Evolutionary conservation across 2,113 vertebrate genomes (phyloP), one percentile per base, ranked within the genome.

Genomic region (Coptodon bakossiorum): DNA sequence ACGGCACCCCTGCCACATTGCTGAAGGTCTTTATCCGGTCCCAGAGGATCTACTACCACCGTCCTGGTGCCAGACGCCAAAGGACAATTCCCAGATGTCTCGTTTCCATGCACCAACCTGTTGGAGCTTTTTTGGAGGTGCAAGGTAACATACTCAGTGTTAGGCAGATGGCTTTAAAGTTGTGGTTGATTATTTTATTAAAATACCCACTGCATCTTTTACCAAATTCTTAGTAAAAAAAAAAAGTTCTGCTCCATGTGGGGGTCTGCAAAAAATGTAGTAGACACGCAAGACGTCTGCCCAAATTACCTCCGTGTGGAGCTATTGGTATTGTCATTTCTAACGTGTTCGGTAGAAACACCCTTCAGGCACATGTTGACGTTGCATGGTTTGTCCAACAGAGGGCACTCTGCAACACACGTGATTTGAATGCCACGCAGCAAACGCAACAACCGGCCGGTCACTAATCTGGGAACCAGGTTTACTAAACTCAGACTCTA

Each of bases 191-290:
- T 27, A 9, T 45, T 10, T 6, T 73, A 73, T 27, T 73, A 29
- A 73, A 29, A 48, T 76, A 19, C 2, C 71, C 24, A 11, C 24
- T 76, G 24, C 9, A 48, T 29, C 24, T 48, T 48, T 19, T 48
- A 27, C 43, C 40, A 29, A 7, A 76, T 48, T 45, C 22, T 27
- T 48, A 73, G 8, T 9, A 0, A 0, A 1, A 6, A 22, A 19
- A 38, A 16, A 63, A 63, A 19, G 29, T 29, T 48, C 40, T 17
- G 24, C 22, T 48, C 14, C 8, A 48, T 5, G 9, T 3, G 22
- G 40, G 38, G 8, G 22, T 48, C 68, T 29, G 5, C 71, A 76
- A 29, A 76, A 48, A 3, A 29, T 19, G 8, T 13, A 48, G 8
- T 73, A 45, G 17, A 9, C 50, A 19, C 7, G 17, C 50, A 52